Percentiles rank a stretch among this genome's conserved stretches.
Conservation (phyloP, 2,113 vertebrate genomes). For the Hippocampus zosterae region DNA sequence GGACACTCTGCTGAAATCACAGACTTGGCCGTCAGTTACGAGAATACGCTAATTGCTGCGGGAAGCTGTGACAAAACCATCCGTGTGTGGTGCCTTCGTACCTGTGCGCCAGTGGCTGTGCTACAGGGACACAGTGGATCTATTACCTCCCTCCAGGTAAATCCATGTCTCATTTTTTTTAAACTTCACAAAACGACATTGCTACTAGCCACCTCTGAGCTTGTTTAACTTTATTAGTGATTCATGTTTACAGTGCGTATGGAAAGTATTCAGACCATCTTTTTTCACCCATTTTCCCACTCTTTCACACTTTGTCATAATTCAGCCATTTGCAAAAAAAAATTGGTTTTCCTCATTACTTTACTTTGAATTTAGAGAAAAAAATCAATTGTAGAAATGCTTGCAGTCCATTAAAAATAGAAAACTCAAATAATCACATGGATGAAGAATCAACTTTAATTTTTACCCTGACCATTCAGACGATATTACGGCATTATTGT, state of each 20-base stretch:
- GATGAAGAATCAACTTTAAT: no score
- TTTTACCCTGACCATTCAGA: no score
- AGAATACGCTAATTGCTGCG: slow-evolving; percentile 95
- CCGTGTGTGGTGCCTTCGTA: slow-evolving; percentile 94
- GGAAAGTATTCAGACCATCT: background rate
- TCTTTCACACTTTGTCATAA: no score
- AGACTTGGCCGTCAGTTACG: slow-evolving; percentile 94
- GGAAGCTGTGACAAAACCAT: slow-evolving; percentile 98
- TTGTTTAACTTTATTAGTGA: background rate
- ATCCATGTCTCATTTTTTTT: background rate
- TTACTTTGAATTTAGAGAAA: no score
- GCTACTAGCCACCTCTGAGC: background rate
- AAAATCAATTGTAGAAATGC: no score
- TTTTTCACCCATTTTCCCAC: no score
- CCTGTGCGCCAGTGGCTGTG: slow-evolving; percentile 92
- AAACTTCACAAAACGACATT: background rate
- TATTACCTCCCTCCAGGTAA: slow-evolving; percentile 95
- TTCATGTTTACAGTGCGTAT: background rate
- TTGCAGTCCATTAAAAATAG: no score
- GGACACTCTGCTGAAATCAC: slow-evolving; percentile 97
- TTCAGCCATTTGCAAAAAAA: no score
- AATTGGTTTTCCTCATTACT: no score
- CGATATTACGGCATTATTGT: no score
- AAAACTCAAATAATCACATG: no score
- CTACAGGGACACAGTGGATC: slow-evolving; percentile 93